phyloP scores from a whole-genome alignment of 1,140 invertebrate species.

The Meloidogyne chitwoodi region DNA sequence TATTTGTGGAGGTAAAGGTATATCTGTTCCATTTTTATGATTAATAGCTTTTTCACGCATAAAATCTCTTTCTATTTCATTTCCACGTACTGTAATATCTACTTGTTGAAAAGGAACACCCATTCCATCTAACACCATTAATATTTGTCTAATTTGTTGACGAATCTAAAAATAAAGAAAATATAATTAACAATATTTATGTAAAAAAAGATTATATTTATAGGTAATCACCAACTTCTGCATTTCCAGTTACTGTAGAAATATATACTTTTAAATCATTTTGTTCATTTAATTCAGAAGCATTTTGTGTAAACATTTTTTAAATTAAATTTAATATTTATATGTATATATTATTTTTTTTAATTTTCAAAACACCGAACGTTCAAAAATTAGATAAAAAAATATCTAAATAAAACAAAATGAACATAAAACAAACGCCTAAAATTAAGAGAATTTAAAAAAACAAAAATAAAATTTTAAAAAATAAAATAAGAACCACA shows the following conservation, averaged over 20 bases:
- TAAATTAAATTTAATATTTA: background rate
- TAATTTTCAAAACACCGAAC: background rate
- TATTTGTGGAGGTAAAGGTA: slow-evolving; percentile 33
- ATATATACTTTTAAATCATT: slow-evolving; percentile 38
- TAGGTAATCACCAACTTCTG: no score
- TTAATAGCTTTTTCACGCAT: slow-evolving; percentile 31
- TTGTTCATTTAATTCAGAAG: slow-evolving; percentile 17
- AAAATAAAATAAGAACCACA: background rate
- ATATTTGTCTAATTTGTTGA: slow-evolving; percentile 35
- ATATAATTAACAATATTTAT: no score
- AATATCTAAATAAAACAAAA: no score
- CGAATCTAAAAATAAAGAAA: slow-evolving; percentile 27
- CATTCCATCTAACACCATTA: slow-evolving; percentile 37
- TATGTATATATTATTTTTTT: background rate
- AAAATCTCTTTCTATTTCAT: slow-evolving; percentile 37
- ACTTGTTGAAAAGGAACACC: slow-evolving; percentile 33
- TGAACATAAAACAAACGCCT: background rate
- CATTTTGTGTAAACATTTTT: slow-evolving; percentile 9
- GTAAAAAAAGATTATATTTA: no score
- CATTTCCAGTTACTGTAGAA: slow-evolving; percentile 35
- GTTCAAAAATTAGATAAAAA: no score
- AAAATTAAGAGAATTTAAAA: background rate
- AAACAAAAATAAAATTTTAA: background rate
- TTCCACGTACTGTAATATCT: slow-evolving; percentile 37
- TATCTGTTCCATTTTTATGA: background rate